Conservation (phyloP, 2,113 vertebrate species). For the Grallaria varia region DNA sequence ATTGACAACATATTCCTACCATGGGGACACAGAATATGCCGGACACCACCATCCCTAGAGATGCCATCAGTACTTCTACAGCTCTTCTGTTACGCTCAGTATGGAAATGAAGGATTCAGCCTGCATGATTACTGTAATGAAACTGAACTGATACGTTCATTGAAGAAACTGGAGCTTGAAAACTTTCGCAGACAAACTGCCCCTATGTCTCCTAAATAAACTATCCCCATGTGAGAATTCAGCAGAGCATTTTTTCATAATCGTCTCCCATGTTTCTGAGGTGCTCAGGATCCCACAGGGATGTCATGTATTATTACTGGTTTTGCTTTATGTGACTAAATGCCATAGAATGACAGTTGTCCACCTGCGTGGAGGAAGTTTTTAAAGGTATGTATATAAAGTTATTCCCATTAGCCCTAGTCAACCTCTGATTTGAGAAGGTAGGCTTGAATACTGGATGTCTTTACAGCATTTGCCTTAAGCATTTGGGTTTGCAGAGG, state of each 20-base stretch:
- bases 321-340: neutral
- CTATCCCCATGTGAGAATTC: neutral
- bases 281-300: slow-evolving; percentile 27
- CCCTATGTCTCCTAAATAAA: neutral
- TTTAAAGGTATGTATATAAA: neutral
- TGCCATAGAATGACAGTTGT: neutral
- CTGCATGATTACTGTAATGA: neutral
- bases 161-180: slow-evolving; percentile 2
- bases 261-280: neutral
- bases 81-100: neutral
- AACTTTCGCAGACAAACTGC: neutral
- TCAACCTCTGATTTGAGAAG: neutral
- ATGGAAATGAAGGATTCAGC: slow-evolving; percentile 11
- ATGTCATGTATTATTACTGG: neutral
- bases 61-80: neutral
- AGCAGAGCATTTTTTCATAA: neutral
- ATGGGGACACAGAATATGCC: neutral
- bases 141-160: neutral
- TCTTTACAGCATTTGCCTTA: neutral
- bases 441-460: neutral
- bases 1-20: neutral
- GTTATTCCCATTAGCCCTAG: neutral
- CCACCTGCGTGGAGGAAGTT: neutral
- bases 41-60: neutral
- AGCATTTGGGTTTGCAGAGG: neutral